These are phyloP conservation scores for Drosophila longiperda DNA, from an alignment of 2,888 invertebrate species.

Conservation along the genomic window DNA sequence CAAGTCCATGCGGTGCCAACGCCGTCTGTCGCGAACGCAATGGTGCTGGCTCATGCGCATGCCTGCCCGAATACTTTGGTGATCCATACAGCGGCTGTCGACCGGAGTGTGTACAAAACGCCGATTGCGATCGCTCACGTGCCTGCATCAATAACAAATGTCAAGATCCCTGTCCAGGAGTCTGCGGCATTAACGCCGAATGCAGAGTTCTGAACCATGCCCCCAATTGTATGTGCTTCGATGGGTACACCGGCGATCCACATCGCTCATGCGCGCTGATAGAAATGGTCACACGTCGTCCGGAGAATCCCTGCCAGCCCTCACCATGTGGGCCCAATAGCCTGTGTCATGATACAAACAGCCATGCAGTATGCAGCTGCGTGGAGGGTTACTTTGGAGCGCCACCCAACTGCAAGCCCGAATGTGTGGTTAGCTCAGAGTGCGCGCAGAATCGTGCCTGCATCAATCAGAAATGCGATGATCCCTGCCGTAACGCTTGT, in stretches of 20 bases:
- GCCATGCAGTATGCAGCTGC: conserved; percentile 88
- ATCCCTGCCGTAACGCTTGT: conserved; percentile 89
- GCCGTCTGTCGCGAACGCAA: conserved; percentile 91
- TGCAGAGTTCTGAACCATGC: conserved; percentile 91
- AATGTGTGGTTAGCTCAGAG: conserved; percentile 89
- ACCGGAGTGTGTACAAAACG: conserved; percentile 92
- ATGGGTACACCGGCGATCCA: conserved; percentile 90
- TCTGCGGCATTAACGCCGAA: conserved; percentile 91
- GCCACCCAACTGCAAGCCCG: conserved; percentile 88
- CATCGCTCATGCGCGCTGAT: conserved; percentile 87
- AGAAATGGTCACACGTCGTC: conserved; percentile 78
- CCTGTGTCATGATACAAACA: conserved; percentile 87
- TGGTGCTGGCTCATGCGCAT: conserved; percentile 91
- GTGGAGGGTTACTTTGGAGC: conserved; percentile 87
- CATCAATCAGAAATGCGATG: conserved; percentile 87
- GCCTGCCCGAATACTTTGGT: conserved; percentile 90
- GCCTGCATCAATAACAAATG: conserved; percentile 93
- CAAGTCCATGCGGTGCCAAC: conserved; percentile 92
- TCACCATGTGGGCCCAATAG: conserved; percentile 90
- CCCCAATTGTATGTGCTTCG: conserved; percentile 90
- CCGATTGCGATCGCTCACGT: conserved; percentile 89
- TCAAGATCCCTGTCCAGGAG: conserved; percentile 91
- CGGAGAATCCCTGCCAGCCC: conserved; percentile 87
- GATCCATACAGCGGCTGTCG: conserved; percentile 92
- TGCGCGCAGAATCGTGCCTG: conserved; percentile 88